Conservation (phyloP, 2,888 invertebrate species). For the Macrophya annulata region DNA sequence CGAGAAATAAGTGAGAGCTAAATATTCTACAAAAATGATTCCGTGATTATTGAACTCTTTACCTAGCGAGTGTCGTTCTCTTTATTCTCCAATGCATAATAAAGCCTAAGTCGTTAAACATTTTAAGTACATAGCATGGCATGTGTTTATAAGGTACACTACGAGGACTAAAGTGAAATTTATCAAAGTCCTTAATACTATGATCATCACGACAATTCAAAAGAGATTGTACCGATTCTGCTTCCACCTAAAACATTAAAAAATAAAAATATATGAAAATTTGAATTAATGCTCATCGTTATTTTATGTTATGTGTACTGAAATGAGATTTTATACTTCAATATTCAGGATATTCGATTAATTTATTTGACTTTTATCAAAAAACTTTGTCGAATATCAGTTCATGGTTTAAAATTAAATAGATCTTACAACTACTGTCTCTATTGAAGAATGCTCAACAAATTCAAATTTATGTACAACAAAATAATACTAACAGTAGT, state of each 20-base stretch:
- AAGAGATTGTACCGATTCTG: slow-evolving; percentile 81
- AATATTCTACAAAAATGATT: neutral
- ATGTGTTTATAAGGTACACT: slow-evolving; percentile 82
- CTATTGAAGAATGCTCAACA: neutral
- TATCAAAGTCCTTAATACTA: slow-evolving; percentile 80
- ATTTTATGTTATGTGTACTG: neutral
- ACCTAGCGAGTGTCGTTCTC: slow-evolving; percentile 83
- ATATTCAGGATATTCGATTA: neutral
- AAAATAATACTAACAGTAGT: neutral
- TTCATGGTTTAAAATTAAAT: neutral
- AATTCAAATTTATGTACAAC: neutral
- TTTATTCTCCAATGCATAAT: slow-evolving; percentile 86
- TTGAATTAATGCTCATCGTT: neutral
- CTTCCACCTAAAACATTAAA: slow-evolving; percentile 80
- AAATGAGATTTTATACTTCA: neutral
- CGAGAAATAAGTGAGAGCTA: neutral
- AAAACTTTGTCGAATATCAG: neutral
- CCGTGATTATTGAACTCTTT: slow-evolving; percentile 57
- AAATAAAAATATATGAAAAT: slow-evolving; percentile 54
- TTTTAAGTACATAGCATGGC: slow-evolving; percentile 84
- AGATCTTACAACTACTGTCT: neutral
- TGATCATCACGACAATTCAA: slow-evolving; percentile 82
- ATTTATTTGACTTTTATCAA: neutral
- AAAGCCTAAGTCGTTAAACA: slow-evolving; percentile 89
- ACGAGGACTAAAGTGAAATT: slow-evolving; percentile 82